Percentiles rank a stretch among this genome's conserved stretches.
Conservation (phyloP, 2,797 vertebrate species). For the Sebastes matsubarae region DNA sequence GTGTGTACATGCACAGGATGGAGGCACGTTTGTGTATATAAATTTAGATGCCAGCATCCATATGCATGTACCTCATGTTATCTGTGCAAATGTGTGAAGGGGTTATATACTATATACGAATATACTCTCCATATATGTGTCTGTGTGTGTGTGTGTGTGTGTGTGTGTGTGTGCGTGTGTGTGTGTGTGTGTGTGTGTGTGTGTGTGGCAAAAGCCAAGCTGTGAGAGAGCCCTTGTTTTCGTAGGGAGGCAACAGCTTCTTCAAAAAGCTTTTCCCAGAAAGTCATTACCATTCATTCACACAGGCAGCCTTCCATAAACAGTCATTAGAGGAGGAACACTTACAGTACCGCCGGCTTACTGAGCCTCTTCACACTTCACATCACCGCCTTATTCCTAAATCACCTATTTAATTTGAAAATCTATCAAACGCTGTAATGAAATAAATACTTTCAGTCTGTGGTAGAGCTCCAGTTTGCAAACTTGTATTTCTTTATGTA, state of each 20-base stretch:
- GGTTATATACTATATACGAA: neutral
- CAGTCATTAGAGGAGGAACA: constrained; percentile 57
- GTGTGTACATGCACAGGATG: neutral
- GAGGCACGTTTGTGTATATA: neutral
- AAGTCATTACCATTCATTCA: constrained; percentile 52
- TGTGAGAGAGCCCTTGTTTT: constrained; percentile 1
- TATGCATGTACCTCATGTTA: neutral
- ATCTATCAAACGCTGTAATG: constrained; percentile 21
- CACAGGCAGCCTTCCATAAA: constrained; percentile 54
- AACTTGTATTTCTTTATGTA: neutral
- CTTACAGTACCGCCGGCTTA: constrained; percentile 30
- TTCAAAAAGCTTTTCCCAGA: constrained; percentile 39
- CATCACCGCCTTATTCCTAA: constrained; percentile 19
- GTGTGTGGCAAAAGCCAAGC: neutral
- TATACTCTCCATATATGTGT: neutral
- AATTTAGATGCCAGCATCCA: neutral
- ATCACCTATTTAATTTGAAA: constrained; percentile 40
- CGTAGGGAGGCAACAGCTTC: neutral
- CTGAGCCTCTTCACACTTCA: constrained; percentile 41
- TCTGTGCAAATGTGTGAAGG: neutral
- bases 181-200: no score
- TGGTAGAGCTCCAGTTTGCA: neutral
- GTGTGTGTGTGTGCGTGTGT: no score
- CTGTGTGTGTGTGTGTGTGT: neutral
- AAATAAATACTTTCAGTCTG: constrained; percentile 13